Conservation (phyloP, 2,113 vertebrate genomes). For the Indicator maculatus region DNA sequence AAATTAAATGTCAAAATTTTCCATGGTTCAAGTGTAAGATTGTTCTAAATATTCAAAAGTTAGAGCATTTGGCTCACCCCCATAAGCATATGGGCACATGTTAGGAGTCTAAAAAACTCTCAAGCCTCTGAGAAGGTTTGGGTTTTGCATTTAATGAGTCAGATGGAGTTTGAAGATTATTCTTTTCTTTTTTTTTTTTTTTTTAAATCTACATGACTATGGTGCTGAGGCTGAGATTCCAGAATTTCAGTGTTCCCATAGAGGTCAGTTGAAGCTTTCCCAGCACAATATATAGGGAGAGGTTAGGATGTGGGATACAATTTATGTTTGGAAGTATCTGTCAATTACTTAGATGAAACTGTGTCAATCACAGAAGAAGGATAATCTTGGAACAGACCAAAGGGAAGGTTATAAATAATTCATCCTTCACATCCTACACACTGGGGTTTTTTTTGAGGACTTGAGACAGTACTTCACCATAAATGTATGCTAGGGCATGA, state of each 20-base stretch:
- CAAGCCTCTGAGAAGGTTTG: background rate
- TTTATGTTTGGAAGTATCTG: background rate
- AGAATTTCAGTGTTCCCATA: background rate
- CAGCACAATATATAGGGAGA: background rate
- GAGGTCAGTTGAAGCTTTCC: background rate
- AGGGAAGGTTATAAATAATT: constrained; percentile 11
- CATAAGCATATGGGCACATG: constrained; percentile 15
- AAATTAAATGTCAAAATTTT: constrained; percentile 17
- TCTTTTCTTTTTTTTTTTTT: background rate
- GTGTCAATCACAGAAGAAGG: background rate
- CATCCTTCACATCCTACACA: background rate
- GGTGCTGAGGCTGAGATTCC: constrained; percentile 2
- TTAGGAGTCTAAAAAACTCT: background rate
- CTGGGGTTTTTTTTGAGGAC: background rate
- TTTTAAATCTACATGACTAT: background rate
- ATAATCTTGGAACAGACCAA: background rate
- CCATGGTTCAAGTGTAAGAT: background rate
- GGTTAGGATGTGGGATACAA: background rate
- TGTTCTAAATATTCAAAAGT: constrained; percentile 17
- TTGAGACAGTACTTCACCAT: background rate
- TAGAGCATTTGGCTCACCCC: constrained; percentile 25
- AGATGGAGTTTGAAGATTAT: background rate
- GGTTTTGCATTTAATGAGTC: constrained; percentile 34
- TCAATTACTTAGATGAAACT: background rate
- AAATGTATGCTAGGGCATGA: background rate